Conservation (phyloP, 2,113 vertebrate genomes). For the Sander vitreus region DNA sequence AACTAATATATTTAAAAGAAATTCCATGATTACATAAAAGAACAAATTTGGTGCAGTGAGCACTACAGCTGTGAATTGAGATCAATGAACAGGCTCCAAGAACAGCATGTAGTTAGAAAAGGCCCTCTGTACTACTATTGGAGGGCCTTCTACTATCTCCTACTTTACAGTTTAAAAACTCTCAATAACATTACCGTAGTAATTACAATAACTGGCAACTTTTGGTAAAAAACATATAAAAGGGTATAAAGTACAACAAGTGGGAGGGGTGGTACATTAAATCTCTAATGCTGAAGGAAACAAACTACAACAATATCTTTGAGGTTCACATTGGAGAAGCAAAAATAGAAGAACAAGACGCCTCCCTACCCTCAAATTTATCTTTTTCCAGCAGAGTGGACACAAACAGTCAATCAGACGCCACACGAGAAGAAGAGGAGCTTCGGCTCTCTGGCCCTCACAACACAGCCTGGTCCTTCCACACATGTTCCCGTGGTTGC, state of each 20-base stretch:
- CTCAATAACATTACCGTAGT: not conserved
- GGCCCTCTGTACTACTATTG: constrained; percentile 32
- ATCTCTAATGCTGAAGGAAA: constrained; percentile 44
- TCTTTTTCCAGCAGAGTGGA: constrained; percentile 50
- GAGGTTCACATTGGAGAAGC: constrained; percentile 35
- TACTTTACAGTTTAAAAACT: constrained; percentile 21
- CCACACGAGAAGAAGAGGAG: constrained; percentile 37
- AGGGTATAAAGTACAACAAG: constrained; percentile 10
- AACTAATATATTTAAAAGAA: not conserved
- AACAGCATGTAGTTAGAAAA: constrained; percentile 22
- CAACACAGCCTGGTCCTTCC: constrained; percentile 79
- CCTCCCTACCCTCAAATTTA: not conserved
- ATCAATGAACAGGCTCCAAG: constrained; percentile 27
- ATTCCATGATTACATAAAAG: not conserved
- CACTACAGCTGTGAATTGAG: constrained; percentile 65
- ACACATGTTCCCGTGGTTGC: not conserved
- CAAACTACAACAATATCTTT: constrained; percentile 8
- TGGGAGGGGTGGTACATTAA: not conserved
- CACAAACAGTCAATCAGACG: constrained; percentile 39
- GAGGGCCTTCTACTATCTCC: constrained; percentile 25
- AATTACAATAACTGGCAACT: not conserved
- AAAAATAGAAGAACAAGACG: constrained; percentile 53
- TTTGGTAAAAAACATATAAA: constrained; percentile 39
- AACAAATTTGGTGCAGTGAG: not conserved
- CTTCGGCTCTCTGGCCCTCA: constrained; percentile 78